Conservation (phyloP, 2,888 invertebrate genomes). For the Cataglyphis cursor region DNA sequence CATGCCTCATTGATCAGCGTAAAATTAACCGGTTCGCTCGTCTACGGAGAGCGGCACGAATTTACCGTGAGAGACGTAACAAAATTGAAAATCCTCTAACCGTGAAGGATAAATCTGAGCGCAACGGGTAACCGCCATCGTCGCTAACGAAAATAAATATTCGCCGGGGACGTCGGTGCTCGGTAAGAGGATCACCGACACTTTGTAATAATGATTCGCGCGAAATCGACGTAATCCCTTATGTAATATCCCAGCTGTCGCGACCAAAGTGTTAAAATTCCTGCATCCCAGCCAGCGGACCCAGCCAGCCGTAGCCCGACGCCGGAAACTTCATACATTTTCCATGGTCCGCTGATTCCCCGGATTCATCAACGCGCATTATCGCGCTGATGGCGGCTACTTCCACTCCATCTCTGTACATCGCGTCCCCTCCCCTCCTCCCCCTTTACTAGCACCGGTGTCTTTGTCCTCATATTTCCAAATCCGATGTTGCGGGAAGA, state of each 20-base stretch:
- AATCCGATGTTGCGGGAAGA: conserved; percentile 37
- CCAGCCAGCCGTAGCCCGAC: conserved; percentile 73
- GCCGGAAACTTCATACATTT: conserved; percentile 83
- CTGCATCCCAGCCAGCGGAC: conserved; percentile 64
- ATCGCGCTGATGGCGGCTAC: conserved; percentile 79
- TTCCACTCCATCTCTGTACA: conserved; percentile 77
- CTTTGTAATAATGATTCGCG: conserved; percentile 61
- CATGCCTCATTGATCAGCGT: background rate
- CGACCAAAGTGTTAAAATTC: conserved; percentile 75
- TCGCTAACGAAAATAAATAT: conserved; percentile 41
- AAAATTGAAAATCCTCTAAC: conserved; percentile 30
- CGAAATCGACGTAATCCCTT: conserved; percentile 72
- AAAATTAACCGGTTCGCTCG: background rate
- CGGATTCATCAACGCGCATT: conserved; percentile 77
- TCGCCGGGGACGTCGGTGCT: conserved; percentile 15
- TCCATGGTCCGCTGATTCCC: conserved; percentile 80
- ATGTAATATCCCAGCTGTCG: conserved; percentile 72
- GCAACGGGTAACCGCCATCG: background rate
- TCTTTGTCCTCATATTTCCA: conserved; percentile 59
- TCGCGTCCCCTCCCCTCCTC: conserved; percentile 19
- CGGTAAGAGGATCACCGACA: conserved; percentile 42
- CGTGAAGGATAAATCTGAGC: conserved; percentile 2
- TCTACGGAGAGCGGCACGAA: background rate
- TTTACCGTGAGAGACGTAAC: background rate
- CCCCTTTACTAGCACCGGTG: conserved; percentile 23